Conservation (phyloP, 2,797 vertebrate genomes). For the Hippopotamyrus pictus region DNA sequence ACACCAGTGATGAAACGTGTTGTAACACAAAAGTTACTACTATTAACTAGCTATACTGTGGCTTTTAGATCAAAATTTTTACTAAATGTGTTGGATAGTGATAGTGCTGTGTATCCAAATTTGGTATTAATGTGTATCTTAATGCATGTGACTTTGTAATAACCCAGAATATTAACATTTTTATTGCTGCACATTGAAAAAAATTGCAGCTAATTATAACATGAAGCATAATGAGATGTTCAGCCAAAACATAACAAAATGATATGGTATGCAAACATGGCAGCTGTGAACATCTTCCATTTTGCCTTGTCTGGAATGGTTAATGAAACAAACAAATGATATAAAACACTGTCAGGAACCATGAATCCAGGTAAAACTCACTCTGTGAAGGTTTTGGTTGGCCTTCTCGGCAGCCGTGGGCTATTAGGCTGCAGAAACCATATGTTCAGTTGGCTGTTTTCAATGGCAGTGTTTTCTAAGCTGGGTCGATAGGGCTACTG, state of each 20-base stretch:
- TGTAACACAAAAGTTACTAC: background rate
- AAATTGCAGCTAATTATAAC: background rate
- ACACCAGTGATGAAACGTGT: background rate
- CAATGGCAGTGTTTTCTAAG: background rate
- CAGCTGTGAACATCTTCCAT: background rate
- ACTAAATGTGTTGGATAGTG: background rate
- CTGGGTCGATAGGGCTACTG: background rate
- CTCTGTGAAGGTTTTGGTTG: background rate
- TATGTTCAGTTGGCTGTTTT: background rate
- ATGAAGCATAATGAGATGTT: background rate
- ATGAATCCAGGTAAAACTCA: background rate
- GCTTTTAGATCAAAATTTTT: background rate
- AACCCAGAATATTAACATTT: background rate
- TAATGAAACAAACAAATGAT: background rate
- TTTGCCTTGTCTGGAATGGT: background rate
- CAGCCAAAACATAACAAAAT: background rate
- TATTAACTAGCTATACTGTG: background rate
- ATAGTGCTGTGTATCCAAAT: background rate
- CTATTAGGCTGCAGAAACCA: background rate
- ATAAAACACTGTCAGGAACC: background rate
- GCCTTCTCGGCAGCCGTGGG: background rate
- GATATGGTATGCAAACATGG: background rate
- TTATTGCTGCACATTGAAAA: background rate
- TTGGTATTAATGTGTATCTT: constrained; percentile 1
- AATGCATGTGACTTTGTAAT: background rate